These are phyloP conservation scores for Sarotherodon lohbergeri DNA, from an alignment of 2,113 vertebrate species.

Conservation along the genomic window DNA sequence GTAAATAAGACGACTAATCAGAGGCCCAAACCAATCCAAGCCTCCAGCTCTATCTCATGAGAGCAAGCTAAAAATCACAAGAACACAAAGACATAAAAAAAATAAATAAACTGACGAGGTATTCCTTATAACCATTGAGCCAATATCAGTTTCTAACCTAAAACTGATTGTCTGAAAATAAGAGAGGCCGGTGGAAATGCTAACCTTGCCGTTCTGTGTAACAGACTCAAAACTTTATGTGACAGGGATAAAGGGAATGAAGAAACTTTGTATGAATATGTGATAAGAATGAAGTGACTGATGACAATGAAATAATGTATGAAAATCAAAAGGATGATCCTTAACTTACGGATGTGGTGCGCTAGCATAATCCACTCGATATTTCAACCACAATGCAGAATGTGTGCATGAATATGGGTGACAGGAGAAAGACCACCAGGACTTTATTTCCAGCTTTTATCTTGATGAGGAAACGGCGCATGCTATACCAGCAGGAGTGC, in stretches of 20 bases:
- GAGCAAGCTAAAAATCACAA: slow-evolving; percentile 5
- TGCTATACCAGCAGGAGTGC: neutral
- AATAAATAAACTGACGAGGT: neutral
- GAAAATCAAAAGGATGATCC: neutral
- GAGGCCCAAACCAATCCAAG: slow-evolving; percentile 17
- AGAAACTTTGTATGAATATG: neutral
- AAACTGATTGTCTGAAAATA: neutral
- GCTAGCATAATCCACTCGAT: neutral
- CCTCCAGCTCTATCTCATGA: slow-evolving; percentile 5
- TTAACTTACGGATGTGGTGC: neutral
- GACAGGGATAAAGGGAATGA: neutral
- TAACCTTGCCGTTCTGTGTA: slow-evolving; percentile 77
- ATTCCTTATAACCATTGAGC: neutral
- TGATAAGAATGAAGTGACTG: neutral
- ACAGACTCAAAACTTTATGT: neutral
- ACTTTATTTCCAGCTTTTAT: neutral
- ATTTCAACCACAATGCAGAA: neutral
- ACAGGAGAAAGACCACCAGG: neutral
- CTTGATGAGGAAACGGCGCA: neutral
- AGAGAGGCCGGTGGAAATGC: slow-evolving; percentile 72
- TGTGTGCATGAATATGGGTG: neutral
- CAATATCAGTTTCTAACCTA: neutral
- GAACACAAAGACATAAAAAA: neutral
- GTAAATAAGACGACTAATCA: slow-evolving; percentile 3
- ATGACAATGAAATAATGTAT: neutral